phyloP scores from a whole-genome alignment of 1,140 invertebrate species.

The Pseudomyrmex sp. region DNA sequence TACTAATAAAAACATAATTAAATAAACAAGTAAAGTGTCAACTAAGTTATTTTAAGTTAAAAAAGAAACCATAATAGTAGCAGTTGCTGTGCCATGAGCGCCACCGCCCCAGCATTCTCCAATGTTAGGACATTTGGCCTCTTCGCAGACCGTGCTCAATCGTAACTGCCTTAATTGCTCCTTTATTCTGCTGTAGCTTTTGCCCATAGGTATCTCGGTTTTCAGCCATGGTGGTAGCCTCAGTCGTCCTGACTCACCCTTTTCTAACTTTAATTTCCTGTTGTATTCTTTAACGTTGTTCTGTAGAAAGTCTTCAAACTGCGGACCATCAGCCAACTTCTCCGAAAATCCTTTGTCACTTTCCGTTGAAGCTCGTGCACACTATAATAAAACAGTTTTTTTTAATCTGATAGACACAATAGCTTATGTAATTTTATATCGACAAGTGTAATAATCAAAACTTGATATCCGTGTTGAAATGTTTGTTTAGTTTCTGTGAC shows the following conservation, averaged over 20 bases:
- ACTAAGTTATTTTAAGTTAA: no score
- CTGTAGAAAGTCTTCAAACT: conserved; percentile 80
- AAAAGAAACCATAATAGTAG: conserved; percentile 93
- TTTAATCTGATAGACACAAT: not conserved
- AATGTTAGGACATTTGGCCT: conserved; percentile 99
- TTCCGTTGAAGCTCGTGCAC: conserved; percentile 68
- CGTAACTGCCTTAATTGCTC: conserved; percentile 94
- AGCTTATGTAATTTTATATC: conserved; percentile 30
- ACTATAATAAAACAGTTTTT: conserved; percentile 66
- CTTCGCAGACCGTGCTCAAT: conserved; percentile 99
- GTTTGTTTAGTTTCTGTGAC: not conserved
- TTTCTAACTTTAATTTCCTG: conserved; percentile 93
- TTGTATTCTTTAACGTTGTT: conserved; percentile 86
- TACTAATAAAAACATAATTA: not conserved
- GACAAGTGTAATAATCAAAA: not conserved
- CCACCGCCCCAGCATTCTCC: conserved; percentile 99
- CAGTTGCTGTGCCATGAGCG: conserved; percentile 93
- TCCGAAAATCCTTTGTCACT: conserved; percentile 77
- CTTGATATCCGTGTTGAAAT: not conserved
- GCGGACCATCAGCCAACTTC: conserved; percentile 79
- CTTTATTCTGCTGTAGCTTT: conserved; percentile 95
- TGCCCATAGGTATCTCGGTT: conserved; percentile 95
- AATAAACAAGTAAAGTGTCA: no score
- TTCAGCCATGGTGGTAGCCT: conserved; percentile 99
- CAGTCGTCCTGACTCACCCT: conserved; percentile 92